These are phyloP conservation scores for Tiliacea aurago DNA, from an alignment of 2,888 invertebrate genomes.

Conservation along the genomic window DNA sequence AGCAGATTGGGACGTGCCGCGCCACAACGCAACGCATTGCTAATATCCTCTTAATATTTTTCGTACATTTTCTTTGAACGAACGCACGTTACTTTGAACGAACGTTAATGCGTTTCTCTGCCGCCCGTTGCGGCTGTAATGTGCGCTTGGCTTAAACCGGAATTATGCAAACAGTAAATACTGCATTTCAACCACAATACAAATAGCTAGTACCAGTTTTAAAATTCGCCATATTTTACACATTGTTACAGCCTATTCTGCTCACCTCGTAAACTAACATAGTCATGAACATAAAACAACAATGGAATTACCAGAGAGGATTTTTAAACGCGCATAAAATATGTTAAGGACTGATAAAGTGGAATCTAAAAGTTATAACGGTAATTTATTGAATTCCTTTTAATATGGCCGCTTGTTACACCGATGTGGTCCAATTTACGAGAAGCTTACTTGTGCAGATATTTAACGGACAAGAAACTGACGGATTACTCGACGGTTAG, in stretches of 20 bases:
- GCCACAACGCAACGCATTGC: background rate
- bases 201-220: background rate
- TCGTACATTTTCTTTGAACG: no score
- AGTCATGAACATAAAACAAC: slow-evolving; percentile 51
- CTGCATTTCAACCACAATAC: background rate
- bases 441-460: background rate
- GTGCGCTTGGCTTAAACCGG: background rate
- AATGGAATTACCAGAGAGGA: slow-evolving; percentile 48
- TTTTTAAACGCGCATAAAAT: slow-evolving; percentile 61
- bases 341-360: slow-evolving; percentile 66
- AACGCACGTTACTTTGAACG: no score
- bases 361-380: slow-evolving; percentile 70
- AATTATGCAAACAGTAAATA: background rate
- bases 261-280: slow-evolving; percentile 29
- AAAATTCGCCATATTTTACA: background rate
- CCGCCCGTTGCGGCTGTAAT: background rate
- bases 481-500: no score
- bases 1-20: background rate
- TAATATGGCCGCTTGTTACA: slow-evolving; percentile 62
- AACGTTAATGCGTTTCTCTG: background rate
- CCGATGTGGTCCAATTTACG: slow-evolving; percentile 27
- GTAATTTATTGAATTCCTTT: slow-evolving; percentile 73
- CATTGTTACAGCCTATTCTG: slow-evolving; percentile 8
- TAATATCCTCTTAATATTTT: background rate
- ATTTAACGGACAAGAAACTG: background rate